Conservation (phyloP, 2,113 vertebrate species). For the Paradisaea rubra region DNA sequence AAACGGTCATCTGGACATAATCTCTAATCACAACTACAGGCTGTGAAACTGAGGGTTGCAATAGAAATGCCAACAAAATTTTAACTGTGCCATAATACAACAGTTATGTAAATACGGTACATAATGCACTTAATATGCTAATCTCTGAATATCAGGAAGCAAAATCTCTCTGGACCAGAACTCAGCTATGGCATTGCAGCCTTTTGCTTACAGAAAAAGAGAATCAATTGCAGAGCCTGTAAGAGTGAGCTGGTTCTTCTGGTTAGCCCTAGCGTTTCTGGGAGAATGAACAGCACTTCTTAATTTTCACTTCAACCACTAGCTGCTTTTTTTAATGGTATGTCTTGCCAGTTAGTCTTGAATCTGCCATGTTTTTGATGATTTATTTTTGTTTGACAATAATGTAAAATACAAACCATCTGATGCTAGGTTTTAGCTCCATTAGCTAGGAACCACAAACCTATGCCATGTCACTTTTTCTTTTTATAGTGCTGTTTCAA, state of each 20-base stretch:
- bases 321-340: constrained; percentile 24
- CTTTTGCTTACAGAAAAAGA: background rate
- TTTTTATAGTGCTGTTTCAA: constrained; percentile 46
- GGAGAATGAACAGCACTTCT: background rate
- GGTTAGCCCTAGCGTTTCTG: constrained; percentile 45
- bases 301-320: constrained; percentile 47
- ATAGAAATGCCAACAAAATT: background rate
- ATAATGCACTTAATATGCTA: constrained; percentile 16
- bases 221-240: background rate
- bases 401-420: constrained; percentile 46
- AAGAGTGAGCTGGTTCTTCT: constrained; percentile 16
- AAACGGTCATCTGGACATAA: background rate
- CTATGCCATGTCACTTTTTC: constrained; percentile 33
- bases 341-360: constrained; percentile 36
- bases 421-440: constrained; percentile 7
- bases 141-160: background rate
- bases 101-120: background rate
- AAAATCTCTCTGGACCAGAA: constrained; percentile 13
- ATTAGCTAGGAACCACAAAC: constrained; percentile 32
- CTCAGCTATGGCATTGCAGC: background rate
- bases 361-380: constrained; percentile 59
- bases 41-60: background rate
- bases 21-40: background rate
- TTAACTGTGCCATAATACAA: background rate
- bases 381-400: constrained; percentile 67